phyloP scores from a whole-genome alignment of 2,113 vertebrate genomes.

The Halcyon senegalensis region DNA sequence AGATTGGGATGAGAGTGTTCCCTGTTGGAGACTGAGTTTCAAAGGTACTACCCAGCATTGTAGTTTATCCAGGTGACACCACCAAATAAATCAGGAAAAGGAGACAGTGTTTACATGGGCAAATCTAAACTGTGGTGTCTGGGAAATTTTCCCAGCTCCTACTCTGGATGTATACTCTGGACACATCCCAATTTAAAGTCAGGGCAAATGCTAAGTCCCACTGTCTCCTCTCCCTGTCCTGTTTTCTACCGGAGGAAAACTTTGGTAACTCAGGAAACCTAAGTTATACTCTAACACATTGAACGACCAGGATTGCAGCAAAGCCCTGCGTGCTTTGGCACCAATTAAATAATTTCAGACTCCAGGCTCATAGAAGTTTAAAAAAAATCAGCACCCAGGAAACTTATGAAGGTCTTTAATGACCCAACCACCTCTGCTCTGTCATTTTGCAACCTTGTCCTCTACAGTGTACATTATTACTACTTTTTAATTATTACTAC shows the following conservation, averaged over 20 bases:
- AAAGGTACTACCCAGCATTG: background rate
- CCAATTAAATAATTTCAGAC: background rate
- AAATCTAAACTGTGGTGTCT: constrained; percentile 45
- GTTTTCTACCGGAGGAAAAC: constrained; percentile 3
- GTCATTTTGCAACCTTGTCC: background rate
- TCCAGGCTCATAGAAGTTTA: background rate
- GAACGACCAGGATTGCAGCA: background rate
- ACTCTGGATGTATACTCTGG: background rate
- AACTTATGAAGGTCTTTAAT: background rate
- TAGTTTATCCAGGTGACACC: constrained; percentile 41
- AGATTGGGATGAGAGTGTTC: background rate
- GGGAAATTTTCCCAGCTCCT: constrained; percentile 38
- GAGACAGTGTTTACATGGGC: constrained; percentile 46
- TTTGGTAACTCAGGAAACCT: background rate
- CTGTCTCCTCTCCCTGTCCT: background rate
- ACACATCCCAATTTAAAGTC: background rate
- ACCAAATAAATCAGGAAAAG: constrained; percentile 31
- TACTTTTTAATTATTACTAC: background rate
- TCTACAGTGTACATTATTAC: background rate
- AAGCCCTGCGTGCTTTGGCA: background rate
- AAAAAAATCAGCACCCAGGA: background rate
- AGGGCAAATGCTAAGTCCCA: constrained; percentile 11
- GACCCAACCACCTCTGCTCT: background rate
- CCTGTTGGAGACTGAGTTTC: background rate
- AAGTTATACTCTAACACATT: background rate